Base-by-base conservation (phyloP, 2,888 invertebrate species). In the Mylabris sibirica region DNA sequence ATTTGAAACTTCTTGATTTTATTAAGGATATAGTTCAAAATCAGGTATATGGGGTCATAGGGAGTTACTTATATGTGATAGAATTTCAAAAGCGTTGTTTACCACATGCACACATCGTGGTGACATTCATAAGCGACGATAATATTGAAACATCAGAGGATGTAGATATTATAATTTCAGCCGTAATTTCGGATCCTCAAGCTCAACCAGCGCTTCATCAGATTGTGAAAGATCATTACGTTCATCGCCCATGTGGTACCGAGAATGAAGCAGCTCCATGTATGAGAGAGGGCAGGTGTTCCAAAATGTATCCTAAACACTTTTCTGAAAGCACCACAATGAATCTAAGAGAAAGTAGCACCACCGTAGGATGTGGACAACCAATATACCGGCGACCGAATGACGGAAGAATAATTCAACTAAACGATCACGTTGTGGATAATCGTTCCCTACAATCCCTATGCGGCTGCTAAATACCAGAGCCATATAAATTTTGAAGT, bases 1-100 rank as follows among this genome's bases (percentile, higher is more conserved):
- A 68, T 1, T 53, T 62, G 35, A 70, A 70, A 30, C n/a, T 69
- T 14, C n/a, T 49, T 9, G 64, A 67, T 38, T 57, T 70, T 12
- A 64, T 70, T 14, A 17, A 14, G 1, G 67, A 68, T 17, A 22
- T 64, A 12, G 60, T 26, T 22, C 57, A 38, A 44, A 59, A 26
- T 35, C 53, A 64, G 57, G 14, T 41, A 30, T 22, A 34, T 17
- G 62, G 62, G 20, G 35, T 59, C 35, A 24, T 44, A 22, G 11
- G 14, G 17, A 35, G 17, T 24, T 59, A 64, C 6, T 35, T 75
- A 2, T 69, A 72, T 20, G 68, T 69, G 5, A 70, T 72, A 12
- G 73, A 76, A 62, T 75, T 73, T 60, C 72, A 74, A 64, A 75
- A 74, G 60, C 59, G 72, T 3, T 68, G 69, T 35, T 71, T 71